A percentile compares a stretch with the other conserved stretches of the same genome.
Conservation (phyloP, 2,797 vertebrate genomes). For the Hipposideros larvatus region DNA sequence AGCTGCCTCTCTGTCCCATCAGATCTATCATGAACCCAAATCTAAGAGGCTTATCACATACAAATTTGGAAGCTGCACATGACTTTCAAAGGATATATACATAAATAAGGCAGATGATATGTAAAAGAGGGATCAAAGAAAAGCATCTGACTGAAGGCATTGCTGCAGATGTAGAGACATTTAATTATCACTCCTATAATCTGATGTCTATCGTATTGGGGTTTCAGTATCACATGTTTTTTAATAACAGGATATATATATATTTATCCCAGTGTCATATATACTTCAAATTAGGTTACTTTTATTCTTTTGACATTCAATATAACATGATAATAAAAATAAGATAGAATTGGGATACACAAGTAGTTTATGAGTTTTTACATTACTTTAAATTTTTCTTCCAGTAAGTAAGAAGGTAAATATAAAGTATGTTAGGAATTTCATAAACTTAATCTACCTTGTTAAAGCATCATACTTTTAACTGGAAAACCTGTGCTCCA, state of each 20-base stretch:
- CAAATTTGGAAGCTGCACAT: neutral
- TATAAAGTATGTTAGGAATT: neutral
- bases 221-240: neutral
- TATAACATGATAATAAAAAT: neutral
- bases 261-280: neutral
- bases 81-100: neutral
- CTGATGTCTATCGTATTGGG: neutral
- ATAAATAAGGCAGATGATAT: neutral
- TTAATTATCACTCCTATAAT: neutral
- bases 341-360: neutral
- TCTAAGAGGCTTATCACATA: neutral
- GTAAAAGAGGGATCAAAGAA: neutral
- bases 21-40: neutral
- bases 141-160: neutral
- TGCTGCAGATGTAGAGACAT: neutral
- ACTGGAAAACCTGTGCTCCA: neutral
- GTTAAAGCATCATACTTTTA: neutral
- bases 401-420: neutral
- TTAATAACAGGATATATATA: neutral
- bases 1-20: neutral
- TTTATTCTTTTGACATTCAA: neutral
- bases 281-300: neutral
- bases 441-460: neutral
- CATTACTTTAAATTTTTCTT: neutral
- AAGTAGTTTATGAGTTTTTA: neutral